Base-by-base conservation (phyloP, 2,113 vertebrate genomes). In the Regulus satrapa region DNA sequence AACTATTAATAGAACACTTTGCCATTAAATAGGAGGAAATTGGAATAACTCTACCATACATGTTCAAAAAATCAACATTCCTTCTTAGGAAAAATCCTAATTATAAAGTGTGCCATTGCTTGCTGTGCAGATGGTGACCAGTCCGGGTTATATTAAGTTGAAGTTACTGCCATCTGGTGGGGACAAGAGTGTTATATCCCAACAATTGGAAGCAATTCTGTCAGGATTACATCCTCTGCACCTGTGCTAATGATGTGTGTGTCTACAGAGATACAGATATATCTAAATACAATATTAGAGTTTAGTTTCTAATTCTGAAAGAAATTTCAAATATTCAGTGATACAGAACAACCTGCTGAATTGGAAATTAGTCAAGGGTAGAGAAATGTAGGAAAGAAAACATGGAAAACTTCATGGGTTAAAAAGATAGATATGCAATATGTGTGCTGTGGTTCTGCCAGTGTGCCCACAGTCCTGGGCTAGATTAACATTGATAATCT, bases 101-200 rank as follows among this genome's bases (percentile, higher is more conserved):
- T 75, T 43, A 85, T 48, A 84, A 82, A 76, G 64, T 58, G 71
- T 80, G 64, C 59, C 82, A 95, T 97, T 98, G 95, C 97, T 84
- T 78, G 55, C 79, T 12, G 45, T 10, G 61, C 81, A 29, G 91
- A 82, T 74, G 92, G 84, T 91, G 68, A 72, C 67, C 83, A n/a
- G 84, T 77, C 81, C n/a, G 25, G 68, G 74, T 87, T 93, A 41
- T 92, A 98, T 98, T 97, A 96, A 98, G 38, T 97, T 98, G 98
- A 87, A 92, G 51, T 96, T 97, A 97, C 92, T 98, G 98, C 98
- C 98, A 98, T 97, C 98, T 98, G 97, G 98, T 98, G 98, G 98
- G 38, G 31, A 76, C 95, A 85, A 45, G 12, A 45, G 36, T 77
- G 24, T 40, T 77, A 4, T 29, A 73, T 32, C 74, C 38, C 32